A percentile compares a stretch with the other conserved stretches of the same genome.
phyloP scores from a whole-genome alignment of 2,797 vertebrate species.

The Gastrophryne carolinensis region DNA sequence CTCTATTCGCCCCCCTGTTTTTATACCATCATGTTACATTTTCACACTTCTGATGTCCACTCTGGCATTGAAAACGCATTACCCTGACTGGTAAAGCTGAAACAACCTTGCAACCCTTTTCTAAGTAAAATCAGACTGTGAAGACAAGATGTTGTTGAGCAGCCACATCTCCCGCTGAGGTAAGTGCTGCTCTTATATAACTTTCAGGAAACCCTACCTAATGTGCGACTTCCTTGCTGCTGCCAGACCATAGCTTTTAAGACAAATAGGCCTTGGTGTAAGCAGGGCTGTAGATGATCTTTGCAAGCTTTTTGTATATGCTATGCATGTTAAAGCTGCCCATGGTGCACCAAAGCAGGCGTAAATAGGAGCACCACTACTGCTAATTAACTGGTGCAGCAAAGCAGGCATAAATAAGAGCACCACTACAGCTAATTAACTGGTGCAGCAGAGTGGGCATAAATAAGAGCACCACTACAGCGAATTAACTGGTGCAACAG shows the following conservation, averaged over 20 bases:
- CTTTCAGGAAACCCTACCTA: neutral
- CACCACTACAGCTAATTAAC: too few relatives aligned
- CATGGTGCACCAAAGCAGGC: too few relatives aligned
- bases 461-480: too few relatives aligned
- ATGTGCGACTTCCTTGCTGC: neutral
- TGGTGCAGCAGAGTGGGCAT: too few relatives aligned
- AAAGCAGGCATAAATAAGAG: too few relatives aligned
- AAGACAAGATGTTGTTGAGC: neutral
- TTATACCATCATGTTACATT: constrained; percentile 12
- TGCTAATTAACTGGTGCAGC: too few relatives aligned
- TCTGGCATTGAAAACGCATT: constrained; percentile 23
- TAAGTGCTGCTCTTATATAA: neutral
- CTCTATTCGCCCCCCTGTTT: constrained; percentile 10
- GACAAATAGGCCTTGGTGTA: too few relatives aligned
- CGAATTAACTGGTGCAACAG: too few relatives aligned
- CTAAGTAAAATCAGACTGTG: constrained; percentile 8
- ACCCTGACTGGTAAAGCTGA: constrained; percentile 34
- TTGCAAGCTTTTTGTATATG: too few relatives aligned
- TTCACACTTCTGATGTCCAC: constrained; percentile 24
- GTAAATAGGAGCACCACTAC: too few relatives aligned
- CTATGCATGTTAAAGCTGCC: too few relatives aligned
- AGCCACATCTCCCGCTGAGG: constrained; percentile 3
- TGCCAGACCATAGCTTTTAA: neutral
- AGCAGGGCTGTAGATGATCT: too few relatives aligned
- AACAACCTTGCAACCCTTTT: constrained; percentile 18